A percentile compares a stretch with the other conserved stretches of the same genome.
Conservation (phyloP, 2,888 invertebrate genomes). For the Parochlus steinenii region DNA sequence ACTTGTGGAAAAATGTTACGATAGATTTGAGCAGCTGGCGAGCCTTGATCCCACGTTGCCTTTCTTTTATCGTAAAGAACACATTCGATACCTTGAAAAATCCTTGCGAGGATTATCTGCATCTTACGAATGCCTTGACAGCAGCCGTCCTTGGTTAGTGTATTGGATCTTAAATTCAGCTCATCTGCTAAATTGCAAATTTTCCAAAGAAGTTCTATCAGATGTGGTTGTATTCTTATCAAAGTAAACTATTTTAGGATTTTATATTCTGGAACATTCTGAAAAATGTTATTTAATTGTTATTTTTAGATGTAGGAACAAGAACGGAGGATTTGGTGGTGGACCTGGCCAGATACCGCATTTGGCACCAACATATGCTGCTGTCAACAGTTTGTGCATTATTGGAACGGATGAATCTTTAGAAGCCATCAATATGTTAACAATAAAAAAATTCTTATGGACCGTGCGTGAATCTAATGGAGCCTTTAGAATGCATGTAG, state of each 20-base stretch:
- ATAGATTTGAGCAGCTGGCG: slow-evolving; percentile 32
- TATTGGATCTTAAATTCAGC: slow-evolving; percentile 94
- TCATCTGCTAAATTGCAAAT: slow-evolving; percentile 50
- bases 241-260: slow-evolving; percentile 27
- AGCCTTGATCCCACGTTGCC: slow-evolving; percentile 41
- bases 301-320: slow-evolving; percentile 22
- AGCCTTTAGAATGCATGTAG: slow-evolving; percentile 79
- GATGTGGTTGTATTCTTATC: slow-evolving; percentile 40
- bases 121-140: slow-evolving; percentile 72
- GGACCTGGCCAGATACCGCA: slow-evolving; percentile 88
- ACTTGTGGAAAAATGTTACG: slow-evolving; percentile 35
- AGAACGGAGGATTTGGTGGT: slow-evolving; percentile 77
- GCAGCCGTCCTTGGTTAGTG: slow-evolving; percentile 90
- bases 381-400: slow-evolving; percentile 81
- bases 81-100: slow-evolving; percentile 46
- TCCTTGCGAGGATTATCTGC: slow-evolving; percentile 49
- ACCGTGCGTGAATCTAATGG: slow-evolving; percentile 67
- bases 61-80: slow-evolving; percentile 40
- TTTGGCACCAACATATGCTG: slow-evolving; percentile 94
- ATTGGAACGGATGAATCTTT: slow-evolving; percentile 80
- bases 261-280: slow-evolving; percentile 4
- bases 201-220: slow-evolving; percentile 37
- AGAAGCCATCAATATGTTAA: slow-evolving; percentile 52
- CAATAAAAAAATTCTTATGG: slow-evolving; percentile 58
- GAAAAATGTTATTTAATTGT: too few relatives aligned